These are phyloP conservation scores for Rhopilema esculentum DNA, from an alignment of 30 jellyfish, hydroid and myxozoan species.

Conservation along the genomic window DNA sequence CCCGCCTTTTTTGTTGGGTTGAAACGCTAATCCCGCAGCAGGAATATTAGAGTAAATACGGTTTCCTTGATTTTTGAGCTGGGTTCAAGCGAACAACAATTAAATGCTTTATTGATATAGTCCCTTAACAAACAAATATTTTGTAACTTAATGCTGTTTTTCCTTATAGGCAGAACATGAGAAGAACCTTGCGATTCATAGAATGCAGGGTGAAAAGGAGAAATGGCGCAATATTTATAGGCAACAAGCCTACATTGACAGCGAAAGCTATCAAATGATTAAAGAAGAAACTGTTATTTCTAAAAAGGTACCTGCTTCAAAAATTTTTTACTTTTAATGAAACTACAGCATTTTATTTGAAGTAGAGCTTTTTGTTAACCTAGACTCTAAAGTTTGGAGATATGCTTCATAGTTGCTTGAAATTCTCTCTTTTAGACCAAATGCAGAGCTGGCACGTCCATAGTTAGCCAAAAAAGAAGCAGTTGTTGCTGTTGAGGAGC, in stretches of 20 bases:
- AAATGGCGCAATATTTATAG: neutral
- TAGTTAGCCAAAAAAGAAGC: no score
- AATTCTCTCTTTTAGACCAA: no score
- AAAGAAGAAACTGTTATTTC: neutral
- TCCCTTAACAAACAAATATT: neutral
- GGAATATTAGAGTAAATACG: no score
- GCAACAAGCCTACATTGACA: neutral
- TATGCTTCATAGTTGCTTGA: no score
- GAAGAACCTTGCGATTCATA: neutral
- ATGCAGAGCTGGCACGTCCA: no score
- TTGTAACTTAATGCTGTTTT: neutral
- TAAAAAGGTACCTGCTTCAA: neutral
- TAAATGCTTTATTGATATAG: neutral
- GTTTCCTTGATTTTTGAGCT: neutral
- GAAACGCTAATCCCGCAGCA: no score
- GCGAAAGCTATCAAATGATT: neutral
- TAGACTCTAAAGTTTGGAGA: no score
- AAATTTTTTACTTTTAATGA: no score
- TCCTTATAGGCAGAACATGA: neutral
- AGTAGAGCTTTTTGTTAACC: no score
- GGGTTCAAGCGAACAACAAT: neutral
- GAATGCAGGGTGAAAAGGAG: neutral
- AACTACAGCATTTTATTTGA: no score
- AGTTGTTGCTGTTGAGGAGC: no score
- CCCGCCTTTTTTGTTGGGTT: no score